These are phyloP conservation scores for Pollenia amentaria DNA, from an alignment of 2,888 invertebrate species.

Conservation along the genomic window DNA sequence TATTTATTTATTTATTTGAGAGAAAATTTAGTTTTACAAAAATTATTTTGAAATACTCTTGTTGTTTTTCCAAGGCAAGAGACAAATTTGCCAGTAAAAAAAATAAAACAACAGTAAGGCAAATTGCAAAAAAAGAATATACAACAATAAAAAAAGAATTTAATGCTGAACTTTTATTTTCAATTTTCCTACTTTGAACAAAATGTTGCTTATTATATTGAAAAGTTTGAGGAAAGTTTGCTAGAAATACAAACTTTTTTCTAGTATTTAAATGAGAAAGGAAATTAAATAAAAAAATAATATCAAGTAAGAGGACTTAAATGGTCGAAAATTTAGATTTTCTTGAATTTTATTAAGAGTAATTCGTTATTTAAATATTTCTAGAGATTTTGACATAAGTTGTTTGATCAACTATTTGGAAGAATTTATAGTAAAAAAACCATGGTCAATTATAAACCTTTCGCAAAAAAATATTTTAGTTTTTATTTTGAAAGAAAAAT, in stretches of 20 bases:
- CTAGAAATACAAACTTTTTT: conserved; percentile 8
- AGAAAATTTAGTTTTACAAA: conserved; percentile 9
- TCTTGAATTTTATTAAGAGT: no score
- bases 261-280: conserved; percentile 1
- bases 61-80: not conserved
- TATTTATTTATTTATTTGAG: not conserved
- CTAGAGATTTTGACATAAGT: no score
- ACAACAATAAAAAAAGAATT: not conserved
- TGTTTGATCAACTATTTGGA: no score
- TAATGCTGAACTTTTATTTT: conserved; percentile 22
- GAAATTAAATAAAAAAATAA: not conserved
- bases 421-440: no score
- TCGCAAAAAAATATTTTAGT: no score
- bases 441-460: no score
- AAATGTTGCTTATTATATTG: conserved; percentile 53
- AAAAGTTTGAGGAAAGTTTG: conserved; percentile 40
- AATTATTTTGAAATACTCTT: conserved; percentile 21
- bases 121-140: conserved; percentile 18
- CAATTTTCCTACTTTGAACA: conserved; percentile 29
- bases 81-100: not conserved
- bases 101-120: conserved; percentile 9
- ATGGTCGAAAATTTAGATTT: no score
- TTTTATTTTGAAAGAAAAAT: no score
- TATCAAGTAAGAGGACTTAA: not conserved
- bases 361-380: no score